Percentiles rank a stretch among this genome's conserved stretches.
Conservation (phyloP, 2,888 invertebrate species). For the Doris montereyensis region DNA sequence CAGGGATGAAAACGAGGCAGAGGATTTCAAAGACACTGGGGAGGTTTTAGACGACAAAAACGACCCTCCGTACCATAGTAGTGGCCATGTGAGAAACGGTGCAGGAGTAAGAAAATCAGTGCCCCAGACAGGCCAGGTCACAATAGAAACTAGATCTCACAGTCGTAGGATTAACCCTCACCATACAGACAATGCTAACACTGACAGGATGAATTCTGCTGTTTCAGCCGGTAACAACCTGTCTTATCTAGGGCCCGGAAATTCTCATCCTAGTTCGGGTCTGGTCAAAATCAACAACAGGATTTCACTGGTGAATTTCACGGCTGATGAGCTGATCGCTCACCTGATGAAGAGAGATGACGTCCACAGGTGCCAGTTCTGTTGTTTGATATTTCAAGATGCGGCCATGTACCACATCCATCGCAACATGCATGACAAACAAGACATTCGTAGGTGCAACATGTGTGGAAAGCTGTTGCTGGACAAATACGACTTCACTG, state of each 20-base stretch:
- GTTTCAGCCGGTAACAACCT: neutral
- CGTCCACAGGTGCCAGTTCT: constrained; percentile 55
- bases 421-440: constrained; percentile 59
- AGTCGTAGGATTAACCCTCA: neutral
- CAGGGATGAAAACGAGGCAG: neutral
- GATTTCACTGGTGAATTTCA: constrained; percentile 54
- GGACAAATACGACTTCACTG: constrained; percentile 57
- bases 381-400: constrained; percentile 57
- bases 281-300: constrained; percentile 50
- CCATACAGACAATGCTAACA: neutral
- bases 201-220: neutral
- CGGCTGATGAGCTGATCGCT: constrained; percentile 51
- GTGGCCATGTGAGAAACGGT: neutral
- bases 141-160: constrained; percentile 31
- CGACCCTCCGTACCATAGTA: constrained; percentile 38
- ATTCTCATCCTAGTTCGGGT: constrained; percentile 5
- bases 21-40: constrained; percentile 26
- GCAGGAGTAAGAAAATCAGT: neutral
- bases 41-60: constrained; percentile 33
- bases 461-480: constrained; percentile 54
- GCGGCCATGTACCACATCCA: constrained; percentile 60
- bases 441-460: constrained; percentile 54
- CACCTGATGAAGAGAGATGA: constrained; percentile 56
- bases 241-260: constrained; percentile 16
- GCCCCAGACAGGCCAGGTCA: neutral